Percentiles rank a stretch among this genome's conserved stretches.
Conservation (phyloP, 1,140 invertebrate species). For the Cydia pomonella region DNA sequence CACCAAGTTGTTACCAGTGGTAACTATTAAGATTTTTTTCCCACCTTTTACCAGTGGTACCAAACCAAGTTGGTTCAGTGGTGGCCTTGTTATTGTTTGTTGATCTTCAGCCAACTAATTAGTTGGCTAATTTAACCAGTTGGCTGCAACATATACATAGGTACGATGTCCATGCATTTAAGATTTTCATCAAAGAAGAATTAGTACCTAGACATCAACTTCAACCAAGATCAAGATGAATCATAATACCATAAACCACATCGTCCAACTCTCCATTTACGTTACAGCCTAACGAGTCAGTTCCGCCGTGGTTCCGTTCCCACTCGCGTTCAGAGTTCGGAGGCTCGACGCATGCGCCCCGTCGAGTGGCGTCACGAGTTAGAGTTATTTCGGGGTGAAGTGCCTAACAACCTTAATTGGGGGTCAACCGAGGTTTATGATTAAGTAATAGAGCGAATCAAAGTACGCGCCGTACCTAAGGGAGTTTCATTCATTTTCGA, state of each 20-base stretch:
- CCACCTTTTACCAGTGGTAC: too few species aligned
- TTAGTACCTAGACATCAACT: background rate
- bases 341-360: background rate
- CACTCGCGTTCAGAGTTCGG: background rate
- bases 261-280: background rate
- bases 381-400: background rate
- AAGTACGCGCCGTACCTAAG: background rate
- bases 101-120: too few species aligned
- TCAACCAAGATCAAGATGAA: too few species aligned
- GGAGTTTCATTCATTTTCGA: background rate
- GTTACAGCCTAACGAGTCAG: background rate
- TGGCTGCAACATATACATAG: too few species aligned
- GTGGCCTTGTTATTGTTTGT: too few species aligned
- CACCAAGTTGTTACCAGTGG: too few species aligned
- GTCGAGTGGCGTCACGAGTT: constrained; percentile 1
- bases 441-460: constrained; percentile 13
- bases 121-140: too few species aligned
- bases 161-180: too few species aligned
- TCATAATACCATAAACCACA: background rate
- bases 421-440: background rate
- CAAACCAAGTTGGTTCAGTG: too few species aligned
- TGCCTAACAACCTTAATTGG: background rate
- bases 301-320: background rate
- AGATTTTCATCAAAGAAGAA: too few species aligned
- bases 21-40: too few species aligned